phyloP scores from a whole-genome alignment of 2,888 invertebrate genomes.

The Melitaea athalia region DNA sequence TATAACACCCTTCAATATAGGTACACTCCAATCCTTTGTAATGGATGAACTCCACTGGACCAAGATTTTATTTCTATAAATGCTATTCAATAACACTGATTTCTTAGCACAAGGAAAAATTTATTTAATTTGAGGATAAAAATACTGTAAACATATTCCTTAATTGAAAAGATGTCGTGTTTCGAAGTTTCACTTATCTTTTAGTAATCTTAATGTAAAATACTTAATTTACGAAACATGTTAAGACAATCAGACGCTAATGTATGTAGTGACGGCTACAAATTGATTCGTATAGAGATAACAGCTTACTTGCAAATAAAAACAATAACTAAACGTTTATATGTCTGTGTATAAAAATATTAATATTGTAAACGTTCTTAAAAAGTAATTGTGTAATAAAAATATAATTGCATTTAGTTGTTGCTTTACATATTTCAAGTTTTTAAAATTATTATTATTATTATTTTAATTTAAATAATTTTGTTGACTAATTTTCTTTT shows the following conservation, averaged over 20 bases:
- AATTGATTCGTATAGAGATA: background rate
- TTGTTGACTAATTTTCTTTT: too few relatives aligned
- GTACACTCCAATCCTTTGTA: too few relatives aligned
- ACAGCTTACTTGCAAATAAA: background rate
- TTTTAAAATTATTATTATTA: too few relatives aligned
- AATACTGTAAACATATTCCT: background rate
- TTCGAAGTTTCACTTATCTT: background rate
- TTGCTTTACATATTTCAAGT: background rate
- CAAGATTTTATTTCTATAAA: too few relatives aligned
- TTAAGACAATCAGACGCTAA: background rate
- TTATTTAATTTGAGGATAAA: background rate
- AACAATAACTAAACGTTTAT: background rate
- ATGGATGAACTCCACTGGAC: too few relatives aligned
- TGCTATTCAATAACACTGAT: too few relatives aligned
- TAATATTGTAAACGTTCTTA: background rate
- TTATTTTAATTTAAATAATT: too few relatives aligned
- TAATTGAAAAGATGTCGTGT: constrained; percentile 5
- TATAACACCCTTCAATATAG: too few relatives aligned
- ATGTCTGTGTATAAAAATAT: background rate
- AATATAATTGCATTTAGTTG: background rate
- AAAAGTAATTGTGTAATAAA: background rate
- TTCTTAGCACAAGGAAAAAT: too few relatives aligned
- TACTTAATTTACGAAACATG: background rate
- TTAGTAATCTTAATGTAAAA: constrained; percentile 4
- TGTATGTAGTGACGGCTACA: constrained; percentile 1